Evolutionary conservation across 2,797 vertebrate species (phyloP), one percentile per base, ranked within the genome.

Genomic region (Pagetopsis macropterus): DNA sequence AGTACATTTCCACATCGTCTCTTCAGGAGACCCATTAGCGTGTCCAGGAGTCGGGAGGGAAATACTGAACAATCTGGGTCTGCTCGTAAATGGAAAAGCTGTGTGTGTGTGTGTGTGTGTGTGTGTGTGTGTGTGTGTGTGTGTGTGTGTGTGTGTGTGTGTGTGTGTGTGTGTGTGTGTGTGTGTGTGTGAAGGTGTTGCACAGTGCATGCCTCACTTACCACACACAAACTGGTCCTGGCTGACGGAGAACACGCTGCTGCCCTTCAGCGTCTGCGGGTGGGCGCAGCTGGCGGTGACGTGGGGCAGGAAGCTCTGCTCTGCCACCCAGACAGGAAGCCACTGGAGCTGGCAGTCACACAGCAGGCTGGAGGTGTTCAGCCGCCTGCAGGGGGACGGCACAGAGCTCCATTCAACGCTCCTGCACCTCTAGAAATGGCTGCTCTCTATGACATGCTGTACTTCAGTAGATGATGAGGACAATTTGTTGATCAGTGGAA

Each of bases 331-430:
- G 84, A 94, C 90, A 1, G 97, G 96, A 69, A 99, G 93, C 98
- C 98, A 99, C 92, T 98, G 97, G 66, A 99, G 92, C 78, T 99
- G 98, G 93, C 98, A 99, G 93, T 99, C 98, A 21, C 98, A 99
- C 88, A 99, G 92, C 79, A 99, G 96, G 83, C 98, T 98, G 8
- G 98, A 97, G 1, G 97, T 98, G 90, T 99, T 99, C 85, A 99
- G 94, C 65, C 94, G 94, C 83, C 98, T 99, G 94, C 56, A 52
- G 72, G 85, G 77, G 69, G 63, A 85, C 16, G 69, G 40, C 60
- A 56, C 19, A 68, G 59, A 23, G 1, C 56, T 64, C 65, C 2
- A 74, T 54, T 66, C 56, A 49, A 2, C 57, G 5, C 27, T 19
- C 31, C 6, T 40, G 13, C 0, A 33, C n/a, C 1, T 10, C 31